These are phyloP conservation scores for Anolis carolinensis DNA, from an alignment of 2,113 vertebrate species.

Conservation along the genomic window DNA sequence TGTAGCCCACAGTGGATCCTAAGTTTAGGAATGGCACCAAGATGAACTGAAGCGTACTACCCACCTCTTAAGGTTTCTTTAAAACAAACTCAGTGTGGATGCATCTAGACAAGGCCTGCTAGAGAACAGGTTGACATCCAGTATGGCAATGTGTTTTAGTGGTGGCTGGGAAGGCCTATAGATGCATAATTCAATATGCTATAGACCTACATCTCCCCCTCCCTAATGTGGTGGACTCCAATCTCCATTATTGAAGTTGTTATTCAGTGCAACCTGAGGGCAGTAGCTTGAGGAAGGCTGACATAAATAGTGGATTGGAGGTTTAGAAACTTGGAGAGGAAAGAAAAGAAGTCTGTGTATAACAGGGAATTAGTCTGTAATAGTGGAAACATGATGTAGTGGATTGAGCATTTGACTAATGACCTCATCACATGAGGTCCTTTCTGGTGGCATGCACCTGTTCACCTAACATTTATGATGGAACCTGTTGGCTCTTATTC, in stretches of 20 bases:
- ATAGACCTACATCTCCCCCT: neutral
- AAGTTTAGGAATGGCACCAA: too few species aligned
- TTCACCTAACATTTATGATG: too few species aligned
- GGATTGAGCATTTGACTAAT: too few species aligned
- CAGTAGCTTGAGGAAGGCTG: neutral
- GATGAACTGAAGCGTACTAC: too few species aligned
- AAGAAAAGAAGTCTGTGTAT: too few species aligned
- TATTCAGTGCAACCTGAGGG: neutral
- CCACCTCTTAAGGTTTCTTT: neutral
- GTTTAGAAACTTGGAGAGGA: neutral
- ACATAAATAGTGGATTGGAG: neutral
- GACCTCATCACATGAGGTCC: too few species aligned
- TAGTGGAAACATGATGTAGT: too few species aligned
- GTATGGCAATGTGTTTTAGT: neutral
- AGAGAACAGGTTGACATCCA: neutral
- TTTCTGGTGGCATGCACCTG: too few species aligned
- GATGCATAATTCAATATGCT: too few species aligned
- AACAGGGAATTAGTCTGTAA: neutral
- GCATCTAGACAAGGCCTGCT: neutral
- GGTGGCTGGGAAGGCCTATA: neutral
- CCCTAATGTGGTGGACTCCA: neutral
- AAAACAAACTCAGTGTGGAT: neutral
- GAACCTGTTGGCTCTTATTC: too few species aligned
- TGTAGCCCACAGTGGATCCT: too few species aligned
- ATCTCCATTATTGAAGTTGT: neutral